Evolutionary conservation across 2,797 vertebrate species (phyloP).

Genomic region (Cynodonichthys magdalenae): DNA sequence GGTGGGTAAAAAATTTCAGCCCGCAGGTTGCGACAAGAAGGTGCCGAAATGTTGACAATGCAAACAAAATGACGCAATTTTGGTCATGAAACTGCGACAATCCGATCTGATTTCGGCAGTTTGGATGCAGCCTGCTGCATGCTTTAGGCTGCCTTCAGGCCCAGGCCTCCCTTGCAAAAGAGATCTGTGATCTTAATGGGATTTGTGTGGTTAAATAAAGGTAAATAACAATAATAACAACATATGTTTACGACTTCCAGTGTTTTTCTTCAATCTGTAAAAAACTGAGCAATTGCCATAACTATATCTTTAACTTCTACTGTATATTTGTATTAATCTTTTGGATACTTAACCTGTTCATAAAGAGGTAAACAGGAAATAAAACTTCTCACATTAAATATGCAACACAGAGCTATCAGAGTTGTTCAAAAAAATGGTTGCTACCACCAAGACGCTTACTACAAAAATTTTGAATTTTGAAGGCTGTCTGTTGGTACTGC

Average conservation of each 20-base stretch:
- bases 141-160: no score
- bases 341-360: background rate
- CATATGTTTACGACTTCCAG: slow-evolving; percentile 15
- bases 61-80: no score
- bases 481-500: background rate
- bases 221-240: no score
- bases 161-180: no score
- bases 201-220: no score
- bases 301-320: background rate
- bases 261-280: slow-evolving; percentile 32
- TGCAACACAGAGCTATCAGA: background rate
- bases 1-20: no score
- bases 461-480: background rate
- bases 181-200: no score
- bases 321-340: no score
- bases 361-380: background rate
- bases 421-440: background rate
- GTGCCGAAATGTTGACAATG: no score
- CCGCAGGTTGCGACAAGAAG: no score
- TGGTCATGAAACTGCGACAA: no score
- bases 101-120: no score
- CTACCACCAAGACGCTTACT: background rate
- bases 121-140: slow-evolving; percentile 1
- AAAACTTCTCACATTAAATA: background rate
- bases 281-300: slow-evolving; percentile 3